Base-by-base conservation (phyloP, 2,888 invertebrate species). In the Morpho deidamia region DNA sequence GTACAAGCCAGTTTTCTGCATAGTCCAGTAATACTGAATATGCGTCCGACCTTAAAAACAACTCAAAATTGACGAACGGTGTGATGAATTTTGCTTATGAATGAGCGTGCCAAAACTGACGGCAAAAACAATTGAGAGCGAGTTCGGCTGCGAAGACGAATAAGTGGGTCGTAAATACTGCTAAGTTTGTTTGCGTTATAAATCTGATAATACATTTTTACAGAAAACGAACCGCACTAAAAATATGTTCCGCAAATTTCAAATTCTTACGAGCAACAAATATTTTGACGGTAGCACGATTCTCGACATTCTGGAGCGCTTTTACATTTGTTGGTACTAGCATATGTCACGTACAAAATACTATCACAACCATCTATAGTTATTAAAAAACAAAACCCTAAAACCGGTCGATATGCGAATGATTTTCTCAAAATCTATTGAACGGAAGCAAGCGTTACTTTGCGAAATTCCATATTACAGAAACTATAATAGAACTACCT, bases 81-180 rank as follows among this genome's bases (percentile, higher is more conserved):
- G 12, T 40, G 40, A 40, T 41, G 12, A 34, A 12, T 39, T 33
- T 33, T 8, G 40, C 40, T 55, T 52, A 50, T 54, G 56, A 59
- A 58, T 45, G 45, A 37, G 37, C 44, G 51, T 53, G 55, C 58
- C 51, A 53, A 59, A 60, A 51, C 40, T 41, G 42, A 38, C 48
- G 23, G 51, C 70, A 67, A 68, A 68, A 69, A 66, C 69, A 69
- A 72, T 68, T 67, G 61, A 50, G 44, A 47, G 46, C 53, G 34
- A 52, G 58, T 61, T 58, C 43, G 43, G 50, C 46, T 7, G 48
- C 33, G 56, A 59, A 64, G 58, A 60, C 61, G 66, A 68, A 64
- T 64, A 70, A 70, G 67, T 64, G 53, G 50, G 38, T 61, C 69
- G 51, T 70, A 68, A 69, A 64, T 53, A 58, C 46, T 44, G 23